These are phyloP conservation scores for Staurois parvus DNA, from an alignment of 2,797 vertebrate genomes.

Conservation along the genomic window DNA sequence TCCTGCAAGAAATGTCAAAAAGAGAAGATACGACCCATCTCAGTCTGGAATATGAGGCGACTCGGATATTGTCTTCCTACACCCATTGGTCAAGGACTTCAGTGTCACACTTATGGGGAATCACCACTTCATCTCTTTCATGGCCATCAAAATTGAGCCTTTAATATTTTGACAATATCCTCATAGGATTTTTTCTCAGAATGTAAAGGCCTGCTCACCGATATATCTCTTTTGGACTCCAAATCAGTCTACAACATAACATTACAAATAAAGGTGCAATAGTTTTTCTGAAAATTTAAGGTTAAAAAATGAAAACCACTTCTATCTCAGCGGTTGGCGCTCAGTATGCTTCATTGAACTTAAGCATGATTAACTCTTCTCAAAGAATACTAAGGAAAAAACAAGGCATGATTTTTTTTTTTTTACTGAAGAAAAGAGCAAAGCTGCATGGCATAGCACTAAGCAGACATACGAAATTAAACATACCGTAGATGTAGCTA, in stretches of 20 bases:
- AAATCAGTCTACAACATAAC: conserved; percentile 73
- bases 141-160: conserved; percentile 46
- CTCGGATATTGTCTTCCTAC: conserved; percentile 66
- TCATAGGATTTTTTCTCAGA: conserved; percentile 65
- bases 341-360: conserved; percentile 74
- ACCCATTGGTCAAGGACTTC: conserved; percentile 75
- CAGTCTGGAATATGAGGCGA: conserved; percentile 88
- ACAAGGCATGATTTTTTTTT: conserved; percentile 87
- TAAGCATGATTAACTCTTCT: conserved; percentile 84
- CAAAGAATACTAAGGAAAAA: conserved; percentile 75
- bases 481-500: background rate
- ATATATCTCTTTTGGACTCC: conserved; percentile 76
- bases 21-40: conserved; percentile 93
- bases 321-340: conserved; percentile 67
- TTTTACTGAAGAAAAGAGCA: conserved; percentile 79
- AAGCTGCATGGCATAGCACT: conserved; percentile 89
- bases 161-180: conserved; percentile 60
- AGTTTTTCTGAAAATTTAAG: conserved; percentile 76
- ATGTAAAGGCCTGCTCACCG: conserved; percentile 60
- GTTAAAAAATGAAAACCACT: conserved; percentile 64
- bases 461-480: conserved; percentile 67
- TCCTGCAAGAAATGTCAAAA: conserved; percentile 97
- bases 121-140: conserved; percentile 64
- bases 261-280: conserved; percentile 82
- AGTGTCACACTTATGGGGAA: conserved; percentile 78